Conservation (phyloP, 2,113 vertebrate species). For the Neodontobutis hainanensis region DNA sequence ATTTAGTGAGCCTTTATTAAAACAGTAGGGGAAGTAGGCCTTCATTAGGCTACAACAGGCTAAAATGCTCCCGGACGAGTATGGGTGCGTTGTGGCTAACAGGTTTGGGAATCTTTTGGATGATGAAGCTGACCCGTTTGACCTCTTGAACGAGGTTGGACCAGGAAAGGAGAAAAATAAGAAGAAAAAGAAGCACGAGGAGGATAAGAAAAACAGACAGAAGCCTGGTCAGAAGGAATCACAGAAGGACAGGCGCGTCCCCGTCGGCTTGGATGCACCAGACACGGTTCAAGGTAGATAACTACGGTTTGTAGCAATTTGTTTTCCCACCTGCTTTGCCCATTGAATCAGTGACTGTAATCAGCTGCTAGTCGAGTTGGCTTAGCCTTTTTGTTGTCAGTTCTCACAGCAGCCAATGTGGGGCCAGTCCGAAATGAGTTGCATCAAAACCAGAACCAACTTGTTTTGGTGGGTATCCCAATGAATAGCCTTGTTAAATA, state of each 20-base stretch:
- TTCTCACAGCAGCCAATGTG: no score
- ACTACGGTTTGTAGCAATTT: no score
- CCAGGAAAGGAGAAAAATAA: constrained; percentile 58
- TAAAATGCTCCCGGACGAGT: constrained; percentile 71
- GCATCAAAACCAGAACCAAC: no score
- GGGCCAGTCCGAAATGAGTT: no score
- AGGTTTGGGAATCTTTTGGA: constrained; percentile 89
- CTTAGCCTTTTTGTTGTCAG: no score
- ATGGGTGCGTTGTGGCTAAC: constrained; percentile 86
- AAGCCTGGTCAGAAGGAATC: constrained; percentile 79
- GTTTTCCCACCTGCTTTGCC: no score
- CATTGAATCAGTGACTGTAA: no score
- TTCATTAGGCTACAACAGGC: neutral
- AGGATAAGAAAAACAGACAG: constrained; percentile 60
- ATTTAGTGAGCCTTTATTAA: neutral
- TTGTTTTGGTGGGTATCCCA: no score
- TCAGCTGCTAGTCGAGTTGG: no score
- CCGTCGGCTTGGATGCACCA: neutral
- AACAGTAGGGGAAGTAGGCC: no score
- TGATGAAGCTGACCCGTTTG: constrained; percentile 89
- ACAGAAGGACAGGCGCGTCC: constrained; percentile 73
- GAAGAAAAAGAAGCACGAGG: constrained; percentile 75
- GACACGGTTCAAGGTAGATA: constrained; percentile 35
- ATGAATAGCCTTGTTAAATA: no score
- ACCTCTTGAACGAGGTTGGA: constrained; percentile 80